A percentile compares a stretch with the other conserved stretches of the same genome.
Conservation (phyloP, 2,113 vertebrate genomes). For the Podilymbus podiceps region DNA sequence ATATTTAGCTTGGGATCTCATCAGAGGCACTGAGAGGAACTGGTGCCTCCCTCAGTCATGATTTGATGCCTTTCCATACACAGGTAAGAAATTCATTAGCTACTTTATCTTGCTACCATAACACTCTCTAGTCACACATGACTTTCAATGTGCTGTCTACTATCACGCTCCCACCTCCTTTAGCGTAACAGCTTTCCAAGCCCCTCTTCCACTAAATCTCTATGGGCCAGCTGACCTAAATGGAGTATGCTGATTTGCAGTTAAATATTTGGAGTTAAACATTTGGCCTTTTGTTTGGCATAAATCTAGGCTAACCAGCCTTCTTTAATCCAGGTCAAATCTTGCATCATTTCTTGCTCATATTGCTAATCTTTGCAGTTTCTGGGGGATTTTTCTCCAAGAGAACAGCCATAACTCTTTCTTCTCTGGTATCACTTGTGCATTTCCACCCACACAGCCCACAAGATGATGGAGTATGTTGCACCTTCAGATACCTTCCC, state of each 20-base stretch:
- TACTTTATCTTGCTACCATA: neutral
- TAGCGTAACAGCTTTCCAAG: neutral
- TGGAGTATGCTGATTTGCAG: neutral
- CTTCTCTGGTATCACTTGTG: neutral
- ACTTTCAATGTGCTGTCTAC: neutral
- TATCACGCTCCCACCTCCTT: neutral
- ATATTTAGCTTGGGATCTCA: constrained; percentile 18
- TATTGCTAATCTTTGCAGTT: neutral
- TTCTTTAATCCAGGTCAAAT: neutral
- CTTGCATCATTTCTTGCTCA: neutral
- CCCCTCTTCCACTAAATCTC: neutral
- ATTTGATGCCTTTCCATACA: neutral
- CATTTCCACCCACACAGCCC: neutral
- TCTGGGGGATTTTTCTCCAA: neutral
- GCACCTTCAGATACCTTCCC: neutral
- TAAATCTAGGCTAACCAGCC: neutral
- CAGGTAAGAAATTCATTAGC: neutral
- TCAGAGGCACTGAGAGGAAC: neutral
- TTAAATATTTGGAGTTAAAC: neutral
- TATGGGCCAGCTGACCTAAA: neutral
- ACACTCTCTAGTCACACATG: neutral
- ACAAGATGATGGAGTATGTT: fast-evolving
- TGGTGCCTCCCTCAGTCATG: neutral
- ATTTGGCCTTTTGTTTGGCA: neutral
- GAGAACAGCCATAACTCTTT: neutral